phyloP scores from a whole-genome alignment of 2,888 invertebrate species.

The Netelia virgata region DNA sequence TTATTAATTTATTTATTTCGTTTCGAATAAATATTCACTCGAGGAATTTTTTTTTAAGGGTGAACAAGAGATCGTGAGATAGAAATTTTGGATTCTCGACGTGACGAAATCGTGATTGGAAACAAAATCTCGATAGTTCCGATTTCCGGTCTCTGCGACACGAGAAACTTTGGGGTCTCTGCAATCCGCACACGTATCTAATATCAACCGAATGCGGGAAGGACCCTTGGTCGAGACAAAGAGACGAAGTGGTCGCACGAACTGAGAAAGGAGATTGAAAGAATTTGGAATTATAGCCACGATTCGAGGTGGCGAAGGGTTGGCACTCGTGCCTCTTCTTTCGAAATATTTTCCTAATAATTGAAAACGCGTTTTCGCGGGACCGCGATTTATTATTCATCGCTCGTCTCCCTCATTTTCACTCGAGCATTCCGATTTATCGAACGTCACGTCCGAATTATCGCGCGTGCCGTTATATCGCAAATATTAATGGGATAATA shows the following conservation, averaged over 20 bases:
- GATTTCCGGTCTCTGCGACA: not conserved
- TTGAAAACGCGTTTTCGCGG: not conserved
- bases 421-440: not conserved
- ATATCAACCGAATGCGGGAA: not conserved
- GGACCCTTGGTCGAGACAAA: not conserved
- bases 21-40: too few species aligned
- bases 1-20: not conserved
- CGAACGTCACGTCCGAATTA: not conserved
- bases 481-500: not conserved
- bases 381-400: not conserved
- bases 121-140: constrained; percentile 1
- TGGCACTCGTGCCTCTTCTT: too few species aligned
- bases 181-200: constrained; percentile 1
- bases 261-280: constrained; percentile 2
- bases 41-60: too few species aligned
- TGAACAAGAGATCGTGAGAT: too few species aligned
- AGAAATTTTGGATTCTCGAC: not conserved
- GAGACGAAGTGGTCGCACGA: not conserved
- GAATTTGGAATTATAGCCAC: constrained; percentile 8
- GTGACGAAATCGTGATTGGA: not conserved
- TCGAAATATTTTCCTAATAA: not conserved
- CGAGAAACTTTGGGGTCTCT: not conserved
- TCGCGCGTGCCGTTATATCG: not conserved
- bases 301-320: not conserved
- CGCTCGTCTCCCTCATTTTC: not conserved